phyloP scores from a whole-genome alignment of 2,797 vertebrate species.

The Allobates femoralis region DNA sequence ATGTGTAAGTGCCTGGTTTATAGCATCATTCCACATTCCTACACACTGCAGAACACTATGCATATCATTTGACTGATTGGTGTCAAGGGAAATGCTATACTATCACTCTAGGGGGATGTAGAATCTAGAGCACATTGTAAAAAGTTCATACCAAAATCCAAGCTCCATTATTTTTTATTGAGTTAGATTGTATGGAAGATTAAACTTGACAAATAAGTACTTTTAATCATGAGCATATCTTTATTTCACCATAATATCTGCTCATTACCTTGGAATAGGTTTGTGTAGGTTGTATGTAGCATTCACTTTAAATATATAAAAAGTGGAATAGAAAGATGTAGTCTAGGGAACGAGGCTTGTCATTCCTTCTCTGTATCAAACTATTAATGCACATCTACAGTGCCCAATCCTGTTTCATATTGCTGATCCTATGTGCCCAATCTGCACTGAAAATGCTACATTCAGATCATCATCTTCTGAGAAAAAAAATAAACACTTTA shows the following conservation, averaged over 20 bases:
- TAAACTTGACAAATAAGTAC: conserved; percentile 29
- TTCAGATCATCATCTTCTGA: not conserved
- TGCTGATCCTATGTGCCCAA: not conserved
- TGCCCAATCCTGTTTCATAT: not conserved
- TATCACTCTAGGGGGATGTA: conserved; percentile 50
- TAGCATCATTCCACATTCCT: conserved; percentile 65
- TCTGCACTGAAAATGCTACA: not conserved
- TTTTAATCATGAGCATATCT: conserved; percentile 32
- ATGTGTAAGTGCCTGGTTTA: conserved; percentile 67
- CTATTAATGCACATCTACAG: not conserved
- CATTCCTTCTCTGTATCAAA: not conserved
- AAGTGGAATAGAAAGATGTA: not conserved
- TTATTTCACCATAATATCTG: not conserved
- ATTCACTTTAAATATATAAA: conserved; percentile 5
- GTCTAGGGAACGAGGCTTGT: not conserved
- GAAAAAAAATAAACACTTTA: not conserved
- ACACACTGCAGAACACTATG: conserved; percentile 66
- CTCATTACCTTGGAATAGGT: not conserved
- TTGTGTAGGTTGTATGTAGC: not conserved
- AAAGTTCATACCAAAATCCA: conserved; percentile 19
- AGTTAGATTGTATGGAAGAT: conserved; percentile 24
- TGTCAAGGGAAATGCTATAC: conserved; percentile 66
- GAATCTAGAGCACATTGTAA: conserved; percentile 28
- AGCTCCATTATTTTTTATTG: conserved; percentile 4
- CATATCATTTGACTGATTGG: conserved; percentile 69